These are phyloP conservation scores for Plebejus argus DNA, from an alignment of 2,888 invertebrate species.

Conservation along the genomic window DNA sequence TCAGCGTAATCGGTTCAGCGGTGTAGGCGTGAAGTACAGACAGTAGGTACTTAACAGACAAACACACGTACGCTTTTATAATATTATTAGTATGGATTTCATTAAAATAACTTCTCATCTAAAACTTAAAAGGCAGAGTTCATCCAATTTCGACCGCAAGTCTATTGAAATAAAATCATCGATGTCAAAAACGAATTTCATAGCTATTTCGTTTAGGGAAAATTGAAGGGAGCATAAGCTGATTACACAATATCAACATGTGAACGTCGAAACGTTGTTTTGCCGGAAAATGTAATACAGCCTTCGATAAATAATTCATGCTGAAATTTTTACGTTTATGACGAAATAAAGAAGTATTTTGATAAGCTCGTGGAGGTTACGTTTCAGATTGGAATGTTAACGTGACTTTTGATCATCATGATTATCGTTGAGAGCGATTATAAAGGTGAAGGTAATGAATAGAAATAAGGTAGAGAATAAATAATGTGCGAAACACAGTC, in stretches of 20 bases:
- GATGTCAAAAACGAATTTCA: constrained; percentile 5
- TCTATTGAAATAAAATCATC: constrained; percentile 1
- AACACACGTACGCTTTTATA: no score
- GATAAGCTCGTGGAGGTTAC: not conserved
- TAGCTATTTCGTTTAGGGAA: constrained; percentile 20
- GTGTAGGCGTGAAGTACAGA: no score
- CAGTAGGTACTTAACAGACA: no score
- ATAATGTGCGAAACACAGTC: not conserved
- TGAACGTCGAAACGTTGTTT: constrained; percentile 8
- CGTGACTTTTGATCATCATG: not conserved
- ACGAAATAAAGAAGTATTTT: not conserved
- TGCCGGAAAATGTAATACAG: constrained; percentile 14
- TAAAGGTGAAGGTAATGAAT: not conserved
- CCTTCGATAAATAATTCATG: constrained; percentile 28
- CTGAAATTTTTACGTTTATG: constrained; percentile 29
- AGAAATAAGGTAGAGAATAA: no score
- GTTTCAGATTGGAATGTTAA: constrained; percentile 9
- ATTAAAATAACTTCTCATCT: not conserved
- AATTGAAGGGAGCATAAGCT: constrained; percentile 18
- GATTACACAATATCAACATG: constrained; percentile 29
- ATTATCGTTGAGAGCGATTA: not conserved
- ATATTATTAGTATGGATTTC: no score
- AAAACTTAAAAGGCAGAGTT: not conserved
- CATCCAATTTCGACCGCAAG: not conserved
- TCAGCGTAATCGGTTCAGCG: no score